Evolutionary conservation across 2,797 vertebrate species (phyloP).

Genomic region (Numenius phaeopus): DNA sequence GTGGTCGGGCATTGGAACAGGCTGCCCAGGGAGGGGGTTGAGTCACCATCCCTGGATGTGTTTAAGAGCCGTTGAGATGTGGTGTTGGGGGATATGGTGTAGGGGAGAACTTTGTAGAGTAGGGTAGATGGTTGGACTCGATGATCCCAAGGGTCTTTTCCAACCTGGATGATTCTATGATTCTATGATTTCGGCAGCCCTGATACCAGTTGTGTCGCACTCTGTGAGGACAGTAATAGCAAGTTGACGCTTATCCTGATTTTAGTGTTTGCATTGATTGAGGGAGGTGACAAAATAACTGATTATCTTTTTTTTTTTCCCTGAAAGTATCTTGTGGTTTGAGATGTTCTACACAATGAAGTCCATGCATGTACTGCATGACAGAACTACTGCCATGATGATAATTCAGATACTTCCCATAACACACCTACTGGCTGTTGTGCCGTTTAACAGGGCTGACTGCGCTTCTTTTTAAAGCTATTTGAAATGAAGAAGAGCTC

Average conservation of each 20-base stretch:
- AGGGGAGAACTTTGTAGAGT: no score
- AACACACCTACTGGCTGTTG: background rate
- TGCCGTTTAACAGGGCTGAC: background rate
- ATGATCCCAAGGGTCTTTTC: no score
- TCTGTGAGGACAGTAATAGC: background rate
- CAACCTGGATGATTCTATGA: no score
- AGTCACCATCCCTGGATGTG: no score
- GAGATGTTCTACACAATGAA: background rate
- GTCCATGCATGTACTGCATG: rapidly evolving
- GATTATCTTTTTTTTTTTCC: background rate
- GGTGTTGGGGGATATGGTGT: no score
- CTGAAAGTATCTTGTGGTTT: background rate
- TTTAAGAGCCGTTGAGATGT: no score
- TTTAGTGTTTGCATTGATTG: background rate
- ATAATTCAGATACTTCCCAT: background rate
- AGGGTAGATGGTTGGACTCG: no score
- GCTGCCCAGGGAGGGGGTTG: no score
- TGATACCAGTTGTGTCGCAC: no score
- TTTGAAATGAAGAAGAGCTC: background rate
- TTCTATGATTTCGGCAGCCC: background rate
- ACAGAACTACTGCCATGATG: background rate
- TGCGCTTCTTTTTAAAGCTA: background rate
- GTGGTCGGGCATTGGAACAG: no score
- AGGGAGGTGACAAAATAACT: background rate
- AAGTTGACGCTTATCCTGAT: background rate